Conservation (phyloP, 92 coral and sea anemone species). For the Pocillopora meandrina region DNA sequence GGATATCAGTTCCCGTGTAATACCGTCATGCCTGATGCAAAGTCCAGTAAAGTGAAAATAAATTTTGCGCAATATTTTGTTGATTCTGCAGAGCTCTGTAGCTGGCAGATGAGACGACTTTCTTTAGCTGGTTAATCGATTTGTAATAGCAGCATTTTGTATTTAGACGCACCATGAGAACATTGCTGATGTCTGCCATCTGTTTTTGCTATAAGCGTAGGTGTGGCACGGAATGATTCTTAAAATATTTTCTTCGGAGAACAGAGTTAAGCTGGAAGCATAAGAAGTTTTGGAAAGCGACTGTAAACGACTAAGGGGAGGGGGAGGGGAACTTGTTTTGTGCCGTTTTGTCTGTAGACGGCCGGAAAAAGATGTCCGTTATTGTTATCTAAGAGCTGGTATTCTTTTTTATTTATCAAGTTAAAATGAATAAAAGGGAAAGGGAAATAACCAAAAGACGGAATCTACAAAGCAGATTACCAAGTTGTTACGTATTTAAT, state of each 20-base stretch:
- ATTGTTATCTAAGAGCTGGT: too few relatives aligned
- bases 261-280: background rate
- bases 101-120: constrained; percentile 6
- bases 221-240: background rate
- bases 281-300: too few relatives aligned
- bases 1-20: too few relatives aligned
- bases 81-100: background rate
- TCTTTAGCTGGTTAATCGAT: constrained; percentile 41
- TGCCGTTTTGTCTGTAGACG: background rate
- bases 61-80: background rate
- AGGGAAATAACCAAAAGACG: too few relatives aligned
- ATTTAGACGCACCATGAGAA: constrained; percentile 25
- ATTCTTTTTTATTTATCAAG: too few relatives aligned
- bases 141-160: constrained; percentile 21
- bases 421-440: too few relatives aligned
- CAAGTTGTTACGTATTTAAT: too few relatives aligned
- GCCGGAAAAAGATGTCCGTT: too few relatives aligned
- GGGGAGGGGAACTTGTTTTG: background rate
- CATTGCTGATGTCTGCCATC: background rate
- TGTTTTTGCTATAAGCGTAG: constrained; percentile 24
- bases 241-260: background rate
- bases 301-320: too few relatives aligned
- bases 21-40: background rate
- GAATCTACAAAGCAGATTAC: too few relatives aligned
- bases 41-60: background rate